These are phyloP conservation scores for Candoia aspera DNA, from an alignment of 2,113 vertebrate species.

Conservation along the genomic window DNA sequence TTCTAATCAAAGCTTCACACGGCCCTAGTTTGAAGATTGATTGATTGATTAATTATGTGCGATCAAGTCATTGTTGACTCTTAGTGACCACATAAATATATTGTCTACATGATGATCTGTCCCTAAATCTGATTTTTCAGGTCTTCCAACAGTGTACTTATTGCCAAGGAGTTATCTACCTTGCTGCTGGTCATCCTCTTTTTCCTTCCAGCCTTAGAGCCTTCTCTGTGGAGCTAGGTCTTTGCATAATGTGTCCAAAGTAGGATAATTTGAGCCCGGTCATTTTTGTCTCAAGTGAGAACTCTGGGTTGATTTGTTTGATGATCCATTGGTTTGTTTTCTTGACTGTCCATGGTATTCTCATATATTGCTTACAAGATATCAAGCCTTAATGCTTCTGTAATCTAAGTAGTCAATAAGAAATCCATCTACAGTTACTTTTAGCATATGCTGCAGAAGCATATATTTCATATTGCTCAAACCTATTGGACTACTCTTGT, in stretches of 20 bases:
- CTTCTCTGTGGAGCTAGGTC: background rate
- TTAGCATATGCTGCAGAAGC: background rate
- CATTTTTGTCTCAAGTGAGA: background rate
- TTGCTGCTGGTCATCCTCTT: background rate
- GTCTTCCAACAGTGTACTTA: background rate
- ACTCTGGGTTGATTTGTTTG: background rate
- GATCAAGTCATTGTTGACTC: background rate
- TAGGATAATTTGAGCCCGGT: background rate
- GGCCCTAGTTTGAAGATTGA: background rate
- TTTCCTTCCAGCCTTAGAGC: background rate
- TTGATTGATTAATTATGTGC: background rate
- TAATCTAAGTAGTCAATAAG: background rate
- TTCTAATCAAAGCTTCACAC: background rate
- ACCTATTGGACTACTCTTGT: background rate
- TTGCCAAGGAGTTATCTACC: too few species aligned
- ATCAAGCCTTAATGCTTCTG: background rate
- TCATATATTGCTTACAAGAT: background rate
- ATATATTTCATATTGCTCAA: background rate
- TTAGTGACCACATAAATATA: background rate
- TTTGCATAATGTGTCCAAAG: background rate
- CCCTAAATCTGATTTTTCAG: background rate
- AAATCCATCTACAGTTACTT: fast-evolving
- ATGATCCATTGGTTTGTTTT: background rate
- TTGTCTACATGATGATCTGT: background rate
- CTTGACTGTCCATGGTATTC: background rate